Base-by-base conservation (phyloP, 1,140 invertebrate species). In the Leguminivora glycinivorella region DNA sequence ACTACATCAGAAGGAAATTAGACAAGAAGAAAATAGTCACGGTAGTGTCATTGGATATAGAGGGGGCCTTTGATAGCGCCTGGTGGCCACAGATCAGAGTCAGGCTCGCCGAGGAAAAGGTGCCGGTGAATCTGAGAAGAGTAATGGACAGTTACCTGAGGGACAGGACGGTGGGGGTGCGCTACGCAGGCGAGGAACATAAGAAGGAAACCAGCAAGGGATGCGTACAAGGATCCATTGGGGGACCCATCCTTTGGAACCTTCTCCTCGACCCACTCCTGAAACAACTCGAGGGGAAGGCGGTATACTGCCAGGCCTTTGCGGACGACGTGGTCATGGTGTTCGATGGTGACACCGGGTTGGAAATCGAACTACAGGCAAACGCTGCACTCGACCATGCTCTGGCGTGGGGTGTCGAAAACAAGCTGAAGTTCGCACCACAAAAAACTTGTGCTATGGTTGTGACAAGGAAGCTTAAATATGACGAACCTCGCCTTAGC, bases 371-470 rank as follows among this genome's bases (percentile, higher is more conserved):
- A n/a, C 12, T 10, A 12, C 22, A n/a, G 24, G 38, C 38, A 17
- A 68, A 47, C 25, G 67, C 67, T 19, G 17, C 17, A 5, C 12
- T 29, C 29, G 10, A 66, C 10, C 9, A 29, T 66, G 60, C 34
- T 38, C 34, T 1, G 34, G 12, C 4, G 12, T 38, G 34, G 70
- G 70, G 70, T 9, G 31, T 60, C 26, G 1, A 26, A 40, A 72
- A 72, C 26, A 72, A 72, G 24, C 19, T 72, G 29, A 72, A 68
- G n/a, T 72, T 72, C 31, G 70, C 67, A 19, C 29, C 66, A 12
- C 70, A 72, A 9, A 72, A 72, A 29, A 72, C 70, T 12, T 47
- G 19, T 24, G 71, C 71, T 1, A 72, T 72, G 71, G 3, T 72
- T 12, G 52, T 72, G 22, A 72, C 67, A 1, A 63, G 40, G 10